Conservation (phyloP, 2,888 invertebrate genomes). For the Andrena bucephala region DNA sequence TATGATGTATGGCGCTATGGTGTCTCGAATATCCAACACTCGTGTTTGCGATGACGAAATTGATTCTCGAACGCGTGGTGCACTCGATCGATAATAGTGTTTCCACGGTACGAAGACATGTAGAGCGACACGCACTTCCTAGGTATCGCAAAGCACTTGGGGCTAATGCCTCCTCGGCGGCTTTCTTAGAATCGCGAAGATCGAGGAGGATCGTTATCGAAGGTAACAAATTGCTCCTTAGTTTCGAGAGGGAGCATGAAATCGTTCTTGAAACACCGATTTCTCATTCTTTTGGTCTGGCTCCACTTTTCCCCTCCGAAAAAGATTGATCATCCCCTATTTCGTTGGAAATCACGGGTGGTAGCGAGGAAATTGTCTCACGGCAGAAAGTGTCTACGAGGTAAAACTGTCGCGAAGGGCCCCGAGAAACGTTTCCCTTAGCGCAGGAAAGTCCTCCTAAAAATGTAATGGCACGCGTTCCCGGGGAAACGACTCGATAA, state of each 20-base stretch:
- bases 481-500: constrained; percentile 39
- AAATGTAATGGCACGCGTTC: constrained; percentile 38
- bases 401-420: constrained; percentile 13
- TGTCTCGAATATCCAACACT: too few relatives aligned
- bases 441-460: constrained; percentile 34
- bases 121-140: constrained; percentile 15
- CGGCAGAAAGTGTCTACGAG: constrained; percentile 13
- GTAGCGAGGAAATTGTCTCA: neutral
- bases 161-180: neutral
- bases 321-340: neutral
- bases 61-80: constrained; percentile 37
- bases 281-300: neutral
- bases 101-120: constrained; percentile 14
- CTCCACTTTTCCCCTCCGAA: too few relatives aligned
- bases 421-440: constrained; percentile 34
- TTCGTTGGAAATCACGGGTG: neutral
- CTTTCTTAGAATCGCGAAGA: constrained; percentile 45
- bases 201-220: constrained; percentile 48
- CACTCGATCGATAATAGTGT: constrained; percentile 29
- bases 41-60: constrained; percentile 30
- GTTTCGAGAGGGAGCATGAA: neutral
- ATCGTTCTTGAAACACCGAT: neutral
- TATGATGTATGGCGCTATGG: too few relatives aligned
- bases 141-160: constrained; percentile 27
- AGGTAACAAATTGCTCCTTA: constrained; percentile 43